These are phyloP conservation scores for Plebejus argus DNA, from an alignment of 2,888 invertebrate genomes.

Conservation along the genomic window DNA sequence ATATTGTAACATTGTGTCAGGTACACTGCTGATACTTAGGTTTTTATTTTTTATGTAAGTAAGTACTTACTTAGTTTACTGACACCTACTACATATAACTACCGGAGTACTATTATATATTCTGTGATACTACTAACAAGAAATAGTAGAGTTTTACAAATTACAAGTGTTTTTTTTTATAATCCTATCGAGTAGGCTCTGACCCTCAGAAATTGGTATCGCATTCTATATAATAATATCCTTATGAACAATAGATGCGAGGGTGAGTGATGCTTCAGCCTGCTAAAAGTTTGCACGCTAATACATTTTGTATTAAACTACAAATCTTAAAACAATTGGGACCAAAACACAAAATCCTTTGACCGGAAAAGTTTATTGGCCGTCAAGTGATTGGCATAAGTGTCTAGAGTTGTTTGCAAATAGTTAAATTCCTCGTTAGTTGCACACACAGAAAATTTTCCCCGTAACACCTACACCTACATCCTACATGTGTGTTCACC, in stretches of 20 bases:
- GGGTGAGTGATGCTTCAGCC: neutral
- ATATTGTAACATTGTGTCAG: neutral
- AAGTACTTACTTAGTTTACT: no score
- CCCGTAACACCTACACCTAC: slow-evolving; percentile 58
- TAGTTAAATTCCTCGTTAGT: slow-evolving; percentile 66
- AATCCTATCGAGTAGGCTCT: no score
- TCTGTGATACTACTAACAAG: no score
- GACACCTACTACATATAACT: neutral
- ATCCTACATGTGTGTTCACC: slow-evolving; percentile 60
- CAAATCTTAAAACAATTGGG: neutral
- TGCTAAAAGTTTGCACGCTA: neutral
- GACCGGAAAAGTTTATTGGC: slow-evolving; percentile 30
- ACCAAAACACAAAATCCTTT: slow-evolving; percentile 45
- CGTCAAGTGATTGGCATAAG: slow-evolving; percentile 68
- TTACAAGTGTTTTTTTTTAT: no score
- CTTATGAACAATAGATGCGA: no score
- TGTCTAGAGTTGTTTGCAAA: slow-evolving; percentile 58
- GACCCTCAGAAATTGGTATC: no score
- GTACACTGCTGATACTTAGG: no score
- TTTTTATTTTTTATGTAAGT: no score
- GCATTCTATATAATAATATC: no score
- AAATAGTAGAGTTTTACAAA: neutral
- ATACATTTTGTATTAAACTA: neutral
- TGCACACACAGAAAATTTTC: slow-evolving; percentile 50
- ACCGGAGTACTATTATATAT: no score